A percentile compares a stretch with the other conserved stretches of the same genome.
phyloP scores from a whole-genome alignment of 2,113 vertebrate species.

The Nothocercus julius region DNA sequence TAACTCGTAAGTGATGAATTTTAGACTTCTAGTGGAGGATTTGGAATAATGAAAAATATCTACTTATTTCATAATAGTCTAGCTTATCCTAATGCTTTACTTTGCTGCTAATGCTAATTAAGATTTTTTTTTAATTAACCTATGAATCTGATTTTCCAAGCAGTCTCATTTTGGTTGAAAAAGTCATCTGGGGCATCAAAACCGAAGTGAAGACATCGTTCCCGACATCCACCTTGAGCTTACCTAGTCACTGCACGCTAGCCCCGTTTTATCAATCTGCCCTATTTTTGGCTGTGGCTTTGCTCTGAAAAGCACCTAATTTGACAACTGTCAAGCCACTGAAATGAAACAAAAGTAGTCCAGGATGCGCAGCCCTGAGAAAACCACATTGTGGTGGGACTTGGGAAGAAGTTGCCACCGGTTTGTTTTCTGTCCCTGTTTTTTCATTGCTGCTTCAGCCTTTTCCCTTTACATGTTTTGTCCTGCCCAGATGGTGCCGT shows the following conservation, averaged over 20 bases:
- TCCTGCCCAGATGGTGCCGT: fast-evolving
- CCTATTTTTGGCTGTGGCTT: background rate
- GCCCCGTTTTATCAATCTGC: background rate
- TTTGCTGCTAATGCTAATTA: conserved; percentile 26
- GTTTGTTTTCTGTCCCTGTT: background rate
- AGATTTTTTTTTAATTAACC: conserved; percentile 5
- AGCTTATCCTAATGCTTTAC: conserved; percentile 29
- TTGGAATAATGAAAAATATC: conserved; percentile 55
- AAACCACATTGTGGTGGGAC: background rate
- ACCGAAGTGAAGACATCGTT: background rate
- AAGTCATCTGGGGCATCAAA: background rate
- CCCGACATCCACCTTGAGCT: background rate
- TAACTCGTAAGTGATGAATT: conserved; percentile 27
- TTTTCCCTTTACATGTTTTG: background rate
- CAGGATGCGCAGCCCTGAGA: background rate
- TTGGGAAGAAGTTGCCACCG: background rate
- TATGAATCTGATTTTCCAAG: conserved; percentile 18
- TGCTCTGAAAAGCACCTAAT: background rate
- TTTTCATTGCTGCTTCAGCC: fast-evolving
- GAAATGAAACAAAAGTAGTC: background rate
- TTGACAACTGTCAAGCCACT: background rate
- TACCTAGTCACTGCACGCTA: background rate
- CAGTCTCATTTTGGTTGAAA: background rate
- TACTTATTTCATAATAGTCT: conserved; percentile 30
- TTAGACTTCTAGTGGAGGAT: conserved; percentile 34